phyloP scores from a whole-genome alignment of 37 sponge, comb jelly and placozoan species.

The Oscarella lobularis region DNA sequence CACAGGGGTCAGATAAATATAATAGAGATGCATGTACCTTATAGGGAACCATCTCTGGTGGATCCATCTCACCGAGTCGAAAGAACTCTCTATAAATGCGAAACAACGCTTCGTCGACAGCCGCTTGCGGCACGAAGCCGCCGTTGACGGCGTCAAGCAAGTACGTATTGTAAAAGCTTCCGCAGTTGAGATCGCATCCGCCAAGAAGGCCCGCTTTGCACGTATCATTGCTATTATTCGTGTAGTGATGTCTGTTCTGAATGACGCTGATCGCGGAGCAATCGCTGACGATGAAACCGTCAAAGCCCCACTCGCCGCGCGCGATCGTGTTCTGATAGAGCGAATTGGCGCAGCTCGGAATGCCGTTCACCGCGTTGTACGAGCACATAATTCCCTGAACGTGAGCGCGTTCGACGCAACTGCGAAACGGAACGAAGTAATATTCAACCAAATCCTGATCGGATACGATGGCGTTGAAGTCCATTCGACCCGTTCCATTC shows the following conservation, averaged over 20 bases:
- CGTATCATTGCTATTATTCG: neutral
- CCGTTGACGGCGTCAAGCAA: neutral
- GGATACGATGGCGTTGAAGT: conserved; percentile 35
- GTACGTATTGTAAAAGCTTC: neutral
- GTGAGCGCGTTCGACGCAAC: neutral
- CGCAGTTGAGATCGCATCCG: neutral
- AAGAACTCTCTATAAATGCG: neutral
- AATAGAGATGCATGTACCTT: too few species aligned
- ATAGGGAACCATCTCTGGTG: neutral
- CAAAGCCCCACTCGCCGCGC: neutral
- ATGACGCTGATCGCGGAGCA: neutral
- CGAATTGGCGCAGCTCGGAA: neutral
- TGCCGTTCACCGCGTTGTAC: conserved; percentile 4
- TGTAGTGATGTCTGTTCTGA: neutral
- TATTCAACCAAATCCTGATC: conserved; percentile 40
- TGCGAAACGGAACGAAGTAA: neutral
- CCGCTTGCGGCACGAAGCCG: neutral
- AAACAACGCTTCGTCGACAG: neutral
- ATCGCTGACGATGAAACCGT: neutral
- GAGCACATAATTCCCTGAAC: neutral
- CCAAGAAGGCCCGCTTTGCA: neutral
- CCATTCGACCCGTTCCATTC: neutral
- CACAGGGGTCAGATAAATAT: too few species aligned
- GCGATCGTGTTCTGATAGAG: neutral
- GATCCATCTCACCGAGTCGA: neutral